Conservation (phyloP, 2,113 vertebrate genomes). For the Argyrosomus japonicus region DNA sequence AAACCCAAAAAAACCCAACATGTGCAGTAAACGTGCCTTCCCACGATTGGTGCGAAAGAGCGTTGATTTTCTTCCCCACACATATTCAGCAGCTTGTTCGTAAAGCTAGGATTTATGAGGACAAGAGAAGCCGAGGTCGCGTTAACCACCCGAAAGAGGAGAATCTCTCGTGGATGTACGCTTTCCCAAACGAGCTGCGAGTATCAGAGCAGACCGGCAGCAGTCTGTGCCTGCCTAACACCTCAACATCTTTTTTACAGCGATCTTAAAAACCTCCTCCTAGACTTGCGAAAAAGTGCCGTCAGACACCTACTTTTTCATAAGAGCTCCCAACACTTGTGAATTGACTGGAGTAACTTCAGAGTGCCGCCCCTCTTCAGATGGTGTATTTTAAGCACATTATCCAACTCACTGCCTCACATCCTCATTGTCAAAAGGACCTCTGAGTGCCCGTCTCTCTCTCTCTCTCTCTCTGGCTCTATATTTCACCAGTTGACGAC, state of each 20-base stretch:
- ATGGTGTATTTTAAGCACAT: slow-evolving; percentile 37
- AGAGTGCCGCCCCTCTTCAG: slow-evolving; percentile 23
- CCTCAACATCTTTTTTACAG: slow-evolving; percentile 29
- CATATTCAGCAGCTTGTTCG: neutral
- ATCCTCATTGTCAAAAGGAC: slow-evolving; percentile 25
- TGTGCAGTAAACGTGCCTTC: neutral
- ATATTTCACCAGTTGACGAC: neutral
- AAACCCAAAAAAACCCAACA: neutral
- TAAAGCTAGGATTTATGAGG: neutral
- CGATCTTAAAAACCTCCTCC: slow-evolving; percentile 27
- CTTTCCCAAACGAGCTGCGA: slow-evolving; percentile 14
- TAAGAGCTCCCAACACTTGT: slow-evolving; percentile 18
- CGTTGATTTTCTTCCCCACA: slow-evolving; percentile 14
- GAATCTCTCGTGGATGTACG: neutral
- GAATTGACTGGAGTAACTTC: slow-evolving; percentile 25
- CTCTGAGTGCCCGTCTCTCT: slow-evolving; percentile 29
- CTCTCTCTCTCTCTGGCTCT: slow-evolving; percentile 32
- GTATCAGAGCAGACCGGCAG: neutral
- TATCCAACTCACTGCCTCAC: slow-evolving; percentile 17
- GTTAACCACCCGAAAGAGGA: slow-evolving; percentile 1
- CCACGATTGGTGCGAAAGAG: slow-evolving; percentile 11
- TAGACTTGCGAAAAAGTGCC: slow-evolving; percentile 22
- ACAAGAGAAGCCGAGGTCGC: neutral
- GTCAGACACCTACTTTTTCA: slow-evolving; percentile 34
- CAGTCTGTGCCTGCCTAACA: slow-evolving; percentile 13